Conservation (phyloP, 2,888 invertebrate genomes). For the Polyommatus iphigenia region DNA sequence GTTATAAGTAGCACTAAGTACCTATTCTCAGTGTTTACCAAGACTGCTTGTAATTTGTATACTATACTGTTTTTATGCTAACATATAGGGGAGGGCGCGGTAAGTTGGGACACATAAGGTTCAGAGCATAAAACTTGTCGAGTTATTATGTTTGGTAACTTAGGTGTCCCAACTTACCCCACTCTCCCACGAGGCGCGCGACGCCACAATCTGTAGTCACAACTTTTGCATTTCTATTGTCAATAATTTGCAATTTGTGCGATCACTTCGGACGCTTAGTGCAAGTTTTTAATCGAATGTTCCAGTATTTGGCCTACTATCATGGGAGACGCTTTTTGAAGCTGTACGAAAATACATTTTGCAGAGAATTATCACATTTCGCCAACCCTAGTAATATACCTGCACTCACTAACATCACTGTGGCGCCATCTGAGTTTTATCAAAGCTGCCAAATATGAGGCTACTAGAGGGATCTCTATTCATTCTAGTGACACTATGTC, state of each 20-base stretch:
- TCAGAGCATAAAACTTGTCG: not conserved
- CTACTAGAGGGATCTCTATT: not conserved
- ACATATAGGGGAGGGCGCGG: constrained; percentile 43
- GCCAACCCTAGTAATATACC: not conserved
- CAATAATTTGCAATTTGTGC: constrained; percentile 70
- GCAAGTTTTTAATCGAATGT: constrained; percentile 27
- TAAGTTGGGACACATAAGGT: not conserved
- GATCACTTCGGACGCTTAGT: constrained; percentile 47
- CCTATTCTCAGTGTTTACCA: constrained; percentile 78
- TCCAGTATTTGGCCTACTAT: constrained; percentile 14
- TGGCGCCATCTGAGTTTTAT: not conserved
- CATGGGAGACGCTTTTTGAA: constrained; percentile 21
- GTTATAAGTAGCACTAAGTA: constrained; percentile 75
- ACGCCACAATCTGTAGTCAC: constrained; percentile 70
- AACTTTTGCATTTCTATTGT: constrained; percentile 77
- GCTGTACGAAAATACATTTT: not conserved
- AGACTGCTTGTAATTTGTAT: constrained; percentile 80
- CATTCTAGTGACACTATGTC: not conserved
- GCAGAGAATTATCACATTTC: not conserved
- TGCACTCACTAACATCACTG: not conserved
- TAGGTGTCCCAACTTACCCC: not conserved
- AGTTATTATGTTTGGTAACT: not conserved
- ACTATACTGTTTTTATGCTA: constrained; percentile 74
- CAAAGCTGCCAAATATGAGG: not conserved
- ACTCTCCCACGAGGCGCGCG: constrained; percentile 48